Evolutionary conservation across 1,140 invertebrate genomes (phyloP).

Genomic region (Drosophila nigromelanica): DNA sequence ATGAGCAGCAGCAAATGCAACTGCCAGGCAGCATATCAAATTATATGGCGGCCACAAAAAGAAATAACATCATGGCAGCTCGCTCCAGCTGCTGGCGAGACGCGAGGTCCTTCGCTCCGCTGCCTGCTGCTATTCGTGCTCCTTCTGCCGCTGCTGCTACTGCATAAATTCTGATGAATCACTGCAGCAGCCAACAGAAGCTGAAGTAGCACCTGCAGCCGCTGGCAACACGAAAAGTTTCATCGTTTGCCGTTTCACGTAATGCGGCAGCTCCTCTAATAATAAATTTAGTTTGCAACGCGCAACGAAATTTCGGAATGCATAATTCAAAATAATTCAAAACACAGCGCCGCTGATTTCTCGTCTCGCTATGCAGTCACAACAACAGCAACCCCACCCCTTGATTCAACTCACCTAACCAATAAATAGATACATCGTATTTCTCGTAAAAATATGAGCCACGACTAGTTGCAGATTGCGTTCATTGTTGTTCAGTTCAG

Average conservation of each 20-base stretch:
- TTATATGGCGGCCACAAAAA: slow-evolving; percentile 79
- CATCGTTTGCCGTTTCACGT: slow-evolving; percentile 57
- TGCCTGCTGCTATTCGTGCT: slow-evolving; percentile 6
- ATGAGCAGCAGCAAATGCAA: slow-evolving; percentile 77
- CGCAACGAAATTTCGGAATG: slow-evolving; percentile 66
- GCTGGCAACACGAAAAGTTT: slow-evolving; percentile 41
- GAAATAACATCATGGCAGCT: slow-evolving; percentile 47
- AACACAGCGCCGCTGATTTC: slow-evolving; percentile 51
- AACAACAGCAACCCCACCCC: background rate
- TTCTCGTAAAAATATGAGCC: slow-evolving; percentile 5
- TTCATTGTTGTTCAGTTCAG: background rate
- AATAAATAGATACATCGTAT: slow-evolving; percentile 14
- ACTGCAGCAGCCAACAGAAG: slow-evolving; percentile 58
- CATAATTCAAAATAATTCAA: slow-evolving; percentile 81
- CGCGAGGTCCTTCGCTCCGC: slow-evolving; percentile 11
- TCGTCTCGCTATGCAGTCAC: slow-evolving; percentile 10
- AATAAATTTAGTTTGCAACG: slow-evolving; percentile 77
- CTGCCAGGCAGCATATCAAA: slow-evolving; percentile 78
- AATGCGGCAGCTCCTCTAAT: slow-evolving; percentile 70
- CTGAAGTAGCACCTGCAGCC: slow-evolving; percentile 40
- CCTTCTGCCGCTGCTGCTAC: background rate
- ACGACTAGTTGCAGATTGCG: slow-evolving; percentile 1
- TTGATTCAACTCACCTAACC: background rate
- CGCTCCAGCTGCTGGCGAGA: slow-evolving; percentile 13
- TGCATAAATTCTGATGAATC: slow-evolving; percentile 82